phyloP scores from a whole-genome alignment of 2,888 invertebrate species.

The Pollenia labialis region DNA sequence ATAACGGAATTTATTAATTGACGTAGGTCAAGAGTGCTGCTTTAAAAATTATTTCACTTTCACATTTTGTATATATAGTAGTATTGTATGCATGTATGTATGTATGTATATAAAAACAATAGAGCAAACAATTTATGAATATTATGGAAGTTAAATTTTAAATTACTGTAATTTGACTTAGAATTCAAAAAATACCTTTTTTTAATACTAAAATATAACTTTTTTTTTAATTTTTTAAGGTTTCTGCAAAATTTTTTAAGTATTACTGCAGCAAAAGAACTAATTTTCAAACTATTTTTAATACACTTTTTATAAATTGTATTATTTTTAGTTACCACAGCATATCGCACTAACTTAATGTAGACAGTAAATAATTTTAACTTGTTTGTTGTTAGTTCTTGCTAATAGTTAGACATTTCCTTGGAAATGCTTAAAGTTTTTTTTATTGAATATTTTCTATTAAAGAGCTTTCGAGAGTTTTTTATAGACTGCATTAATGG shows the following conservation, averaged over 20 bases:
- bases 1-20: slow-evolving; percentile 64
- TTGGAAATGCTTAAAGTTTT: slow-evolving; percentile 32
- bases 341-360: slow-evolving; percentile 13
- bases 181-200: not conserved
- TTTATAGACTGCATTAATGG: not conserved
- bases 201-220: not conserved
- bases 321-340: not conserved
- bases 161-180: not conserved
- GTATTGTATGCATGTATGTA: too few relatives aligned
- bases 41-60: slow-evolving; percentile 59
- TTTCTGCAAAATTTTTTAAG: not conserved
- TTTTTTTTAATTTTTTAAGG: not conserved
- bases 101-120: too few relatives aligned
- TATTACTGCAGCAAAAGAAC: slow-evolving; percentile 17
- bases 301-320: not conserved
- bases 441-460: slow-evolving; percentile 1
- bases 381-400: slow-evolving; percentile 49
- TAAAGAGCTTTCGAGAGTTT: slow-evolving; percentile 47
- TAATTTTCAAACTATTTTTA: slow-evolving; percentile 49
- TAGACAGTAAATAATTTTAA: slow-evolving; percentile 40
- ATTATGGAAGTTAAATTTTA: not conserved
- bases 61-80: not conserved
- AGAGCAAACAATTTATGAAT: too few relatives aligned
- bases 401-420: slow-evolving; percentile 66
- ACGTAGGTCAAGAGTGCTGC: slow-evolving; percentile 73